Evolutionary conservation across 2,797 vertebrate genomes (phyloP).

Genomic region (Sebastes minor): DNA sequence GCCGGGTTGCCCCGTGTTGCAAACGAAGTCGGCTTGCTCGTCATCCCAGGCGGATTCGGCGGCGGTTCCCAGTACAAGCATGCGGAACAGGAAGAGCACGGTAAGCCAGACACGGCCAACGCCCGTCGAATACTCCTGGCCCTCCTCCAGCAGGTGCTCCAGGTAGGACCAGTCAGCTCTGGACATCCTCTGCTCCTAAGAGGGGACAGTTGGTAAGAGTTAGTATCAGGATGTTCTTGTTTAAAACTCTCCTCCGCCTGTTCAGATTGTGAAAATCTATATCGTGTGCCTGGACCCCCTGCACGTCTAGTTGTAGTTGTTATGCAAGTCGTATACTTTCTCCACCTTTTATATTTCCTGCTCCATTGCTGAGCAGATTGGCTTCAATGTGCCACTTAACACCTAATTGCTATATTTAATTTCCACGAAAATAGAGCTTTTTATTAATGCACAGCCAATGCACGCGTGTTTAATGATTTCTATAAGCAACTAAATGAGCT

Average conservation of each 20-base stretch:
- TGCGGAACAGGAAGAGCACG: conserved; percentile 87
- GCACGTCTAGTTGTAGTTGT: background rate
- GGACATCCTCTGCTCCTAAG: conserved; percentile 82
- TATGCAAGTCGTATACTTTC: background rate
- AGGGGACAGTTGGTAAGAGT: background rate
- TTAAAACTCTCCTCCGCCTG: background rate
- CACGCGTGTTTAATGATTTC: conserved; percentile 22
- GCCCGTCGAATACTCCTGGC: conserved; percentile 86
- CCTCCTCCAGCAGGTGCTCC: conserved; percentile 86
- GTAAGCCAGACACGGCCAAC: conserved; percentile 86
- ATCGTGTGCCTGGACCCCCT: background rate
- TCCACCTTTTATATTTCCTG: conserved; percentile 13
- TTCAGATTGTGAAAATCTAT: background rate
- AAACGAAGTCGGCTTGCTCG: conserved; percentile 83
- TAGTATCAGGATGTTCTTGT: background rate
- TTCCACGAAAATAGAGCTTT: conserved; percentile 5
- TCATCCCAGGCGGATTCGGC: conserved; percentile 88
- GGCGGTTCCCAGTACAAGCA: conserved; percentile 83
- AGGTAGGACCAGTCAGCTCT: conserved; percentile 89
- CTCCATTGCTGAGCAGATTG: conserved; percentile 1
- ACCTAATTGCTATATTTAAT: conserved; percentile 25
- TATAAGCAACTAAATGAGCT: conserved; percentile 24
- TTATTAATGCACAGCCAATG: background rate
- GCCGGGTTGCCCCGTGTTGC: conserved; percentile 86
- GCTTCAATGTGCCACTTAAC: conserved; percentile 18